Base-by-base conservation (phyloP, 1,140 invertebrate species). In the Hylyphantes graminicola region DNA sequence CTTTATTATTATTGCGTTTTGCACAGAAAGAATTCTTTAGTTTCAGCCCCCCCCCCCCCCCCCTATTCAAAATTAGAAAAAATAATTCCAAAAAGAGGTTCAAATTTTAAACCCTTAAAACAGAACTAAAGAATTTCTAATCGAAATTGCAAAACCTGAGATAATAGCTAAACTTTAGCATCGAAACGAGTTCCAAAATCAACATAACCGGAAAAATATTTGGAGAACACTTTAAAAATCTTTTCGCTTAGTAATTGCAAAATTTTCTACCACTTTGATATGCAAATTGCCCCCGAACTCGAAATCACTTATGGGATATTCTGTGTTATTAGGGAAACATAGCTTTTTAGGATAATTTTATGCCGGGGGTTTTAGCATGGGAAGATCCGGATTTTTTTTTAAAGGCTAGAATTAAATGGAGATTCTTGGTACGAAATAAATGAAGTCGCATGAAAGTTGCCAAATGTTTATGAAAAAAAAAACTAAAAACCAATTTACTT, bases 161-260 rank as follows among this genome's bases (percentile, higher is more conserved):
- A 64, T 76, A 78, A 78, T 67, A 65, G 61, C 50, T 53, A 12
- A 80, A 54, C 54, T 79, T 68, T 79, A 57, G 53, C 77, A 80
- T 70, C 64, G 64, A 80, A 80, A 70, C 54, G 55, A 73, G 54
- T 80, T 81, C 64, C 51, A 10, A 21, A 81, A 81, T 73, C 79
- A 81, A 72, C 63, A 65, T 78, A 78, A 78, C 61, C 79, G 79
- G 54, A 81, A 81, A 73, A 72, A 57, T 81, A 59, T 81, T 81
- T 81, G 67, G 19, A 57, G 73, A 53, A 72, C 67, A 63, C 13
- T 72, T 73, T 73, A 55, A 80, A 73, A 78, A 48, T 63, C 35
- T 53, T 54, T 72, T 50, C 64, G 67, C 79, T 17, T 81, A 73
- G 79, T 81, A 81, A 81, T 81, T 81, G 68, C 79, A 81, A 81